Base-by-base conservation (phyloP, 2,888 invertebrate species). In the Adelognathus sp. region DNA sequence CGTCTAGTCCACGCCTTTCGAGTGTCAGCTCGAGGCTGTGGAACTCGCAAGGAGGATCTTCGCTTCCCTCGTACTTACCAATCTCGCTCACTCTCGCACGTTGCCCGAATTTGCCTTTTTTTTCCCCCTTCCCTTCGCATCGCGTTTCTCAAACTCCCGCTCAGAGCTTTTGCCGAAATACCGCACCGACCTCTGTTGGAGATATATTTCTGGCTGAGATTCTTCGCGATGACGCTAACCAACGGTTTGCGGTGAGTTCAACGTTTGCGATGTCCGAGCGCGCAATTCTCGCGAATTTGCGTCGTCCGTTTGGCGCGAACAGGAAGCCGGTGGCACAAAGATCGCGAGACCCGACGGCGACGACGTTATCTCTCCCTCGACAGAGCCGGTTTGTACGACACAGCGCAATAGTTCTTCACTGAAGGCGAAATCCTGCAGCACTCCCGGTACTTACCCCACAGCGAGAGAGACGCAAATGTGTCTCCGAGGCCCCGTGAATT, bases 1-100 rank as follows among this genome's bases (percentile, higher is more conserved):
- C 71, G 79, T 79, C 79, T 76, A 79, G 79, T 79, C 71, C 79
- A 79, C 79, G 79, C 79, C 79, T 79, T 79, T 79, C 79, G 79
- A 75, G 71, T 79, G 79, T 79, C 79, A 75, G 75, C 71, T 63
- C 61, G 63, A 61, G 63, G 64, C 74, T 21, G 44, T 24, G 78
- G 75, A 79, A 79, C 79, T 75, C 78, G 33, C 60, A 27, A 54
- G 70, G 71, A 63, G 79, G 71, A 79, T 75, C 75, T 75, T 74
- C 54, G 66, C 66, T 50, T 44, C 64, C 9, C 18, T 36, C 44
- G 18, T 56, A 33, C 41, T 14, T 3, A 27, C 54, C 29, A 16
- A 44, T 11, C 66, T 24, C 41, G 27, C 29, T 44, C 54, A 24
- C 56, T 36, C 41, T 31, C 54, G 9, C 46, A 11, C 75, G 60